These are phyloP conservation scores for Podabrus alpinus DNA, from an alignment of 2,888 invertebrate genomes.

Conservation along the genomic window DNA sequence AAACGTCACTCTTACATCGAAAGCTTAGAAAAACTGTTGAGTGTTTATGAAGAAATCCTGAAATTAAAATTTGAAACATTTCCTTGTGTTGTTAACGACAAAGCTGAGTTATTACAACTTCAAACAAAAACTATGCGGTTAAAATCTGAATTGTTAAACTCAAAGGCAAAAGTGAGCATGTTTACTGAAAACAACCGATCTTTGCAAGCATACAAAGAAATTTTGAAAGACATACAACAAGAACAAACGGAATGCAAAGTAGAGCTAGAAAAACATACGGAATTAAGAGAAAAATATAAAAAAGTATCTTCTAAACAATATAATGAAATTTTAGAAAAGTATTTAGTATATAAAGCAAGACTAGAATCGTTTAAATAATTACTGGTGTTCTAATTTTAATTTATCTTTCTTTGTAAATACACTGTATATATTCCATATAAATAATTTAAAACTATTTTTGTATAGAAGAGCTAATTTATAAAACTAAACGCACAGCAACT, in stretches of 20 bases:
- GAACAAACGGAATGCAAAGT: conserved; percentile 48
- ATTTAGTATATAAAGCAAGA: conserved; percentile 33
- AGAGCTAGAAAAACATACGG: conserved; percentile 50
- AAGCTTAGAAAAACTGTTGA: not conserved
- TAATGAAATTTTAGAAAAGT: conserved; percentile 53
- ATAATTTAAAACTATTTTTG: not conserved
- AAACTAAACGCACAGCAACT: not conserved
- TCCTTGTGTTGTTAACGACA: not conserved
- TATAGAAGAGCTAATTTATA: not conserved
- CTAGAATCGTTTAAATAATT: not conserved
- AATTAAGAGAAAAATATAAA: conserved; percentile 52
- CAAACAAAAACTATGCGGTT: conserved; percentile 32
- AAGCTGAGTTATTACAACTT: not conserved
- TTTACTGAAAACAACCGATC: conserved; percentile 54
- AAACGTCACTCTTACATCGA: not conserved
- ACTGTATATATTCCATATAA: not conserved
- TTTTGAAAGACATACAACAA: conserved; percentile 51
- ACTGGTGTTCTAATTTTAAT: not conserved
- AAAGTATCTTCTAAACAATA: conserved; percentile 53
- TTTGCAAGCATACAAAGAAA: conserved; percentile 51
- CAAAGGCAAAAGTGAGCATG: conserved; percentile 47
- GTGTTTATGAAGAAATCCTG: not conserved
- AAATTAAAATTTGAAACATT: not conserved
- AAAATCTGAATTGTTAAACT: conserved; percentile 44
- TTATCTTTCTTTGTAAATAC: not conserved